These are phyloP conservation scores for Eurystomus glaucurus DNA, from an alignment of 2,797 vertebrate species.

Conservation along the genomic window DNA sequence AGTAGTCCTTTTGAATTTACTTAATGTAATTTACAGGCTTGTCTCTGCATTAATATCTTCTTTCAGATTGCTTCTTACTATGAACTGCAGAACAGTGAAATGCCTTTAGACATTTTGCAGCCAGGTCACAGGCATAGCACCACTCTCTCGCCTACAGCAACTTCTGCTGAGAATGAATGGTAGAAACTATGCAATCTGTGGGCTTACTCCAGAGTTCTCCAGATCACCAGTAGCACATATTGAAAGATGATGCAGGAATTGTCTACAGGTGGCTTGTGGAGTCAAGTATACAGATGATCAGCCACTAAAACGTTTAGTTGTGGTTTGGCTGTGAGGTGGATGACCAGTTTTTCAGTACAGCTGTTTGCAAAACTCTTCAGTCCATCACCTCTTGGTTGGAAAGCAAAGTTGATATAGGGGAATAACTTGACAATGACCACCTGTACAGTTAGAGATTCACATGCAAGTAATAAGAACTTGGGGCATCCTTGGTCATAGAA, in stretches of 20 bases:
- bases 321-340: neutral
- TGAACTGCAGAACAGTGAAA: neutral
- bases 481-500: neutral
- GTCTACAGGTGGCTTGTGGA: neutral
- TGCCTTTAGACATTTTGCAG: neutral
- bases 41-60: neutral
- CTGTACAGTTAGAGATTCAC: neutral
- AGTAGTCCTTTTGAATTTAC: neutral
- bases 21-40: neutral
- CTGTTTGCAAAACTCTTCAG: neutral
- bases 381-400: neutral
- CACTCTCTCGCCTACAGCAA: neutral
- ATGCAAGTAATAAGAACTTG: neutral
- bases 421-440: neutral
- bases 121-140: accelerated
- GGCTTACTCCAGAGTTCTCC: neutral
- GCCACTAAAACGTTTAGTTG: neutral
- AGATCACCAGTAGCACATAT: neutral
- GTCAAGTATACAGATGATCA: neutral
- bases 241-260: neutral
- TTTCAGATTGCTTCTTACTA: neutral
- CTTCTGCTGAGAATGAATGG: neutral
- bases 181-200: neutral
- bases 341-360: neutral
- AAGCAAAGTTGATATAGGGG: neutral